These are phyloP conservation scores for Anolis sagrei DNA, from an alignment of 2,113 vertebrate genomes.

Conservation along the genomic window DNA sequence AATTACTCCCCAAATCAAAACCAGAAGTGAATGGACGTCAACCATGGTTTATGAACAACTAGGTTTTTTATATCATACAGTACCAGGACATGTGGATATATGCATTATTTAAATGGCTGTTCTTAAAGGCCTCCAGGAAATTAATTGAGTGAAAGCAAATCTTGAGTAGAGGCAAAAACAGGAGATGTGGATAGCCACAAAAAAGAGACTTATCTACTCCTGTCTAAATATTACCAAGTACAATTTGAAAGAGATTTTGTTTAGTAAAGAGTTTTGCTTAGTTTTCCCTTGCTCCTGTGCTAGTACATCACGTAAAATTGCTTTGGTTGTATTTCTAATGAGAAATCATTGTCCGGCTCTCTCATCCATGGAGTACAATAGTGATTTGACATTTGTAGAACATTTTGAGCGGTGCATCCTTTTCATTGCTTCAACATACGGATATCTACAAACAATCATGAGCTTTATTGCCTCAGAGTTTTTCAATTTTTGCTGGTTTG, in stretches of 20 bases:
- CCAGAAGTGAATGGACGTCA: no score
- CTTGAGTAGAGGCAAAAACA: no score
- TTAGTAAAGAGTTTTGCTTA: background rate
- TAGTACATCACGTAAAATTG: background rate
- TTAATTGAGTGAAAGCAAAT: no score
- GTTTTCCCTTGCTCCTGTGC: background rate
- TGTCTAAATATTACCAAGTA: background rate
- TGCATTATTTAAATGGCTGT: no score
- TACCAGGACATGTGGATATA: no score
- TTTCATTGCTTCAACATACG: background rate
- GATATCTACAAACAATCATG: constrained; percentile 5
- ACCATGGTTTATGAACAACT: no score
- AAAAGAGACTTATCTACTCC: no score
- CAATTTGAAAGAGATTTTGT: background rate
- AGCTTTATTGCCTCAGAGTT: background rate
- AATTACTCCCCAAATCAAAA: no score
- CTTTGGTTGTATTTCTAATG: background rate
- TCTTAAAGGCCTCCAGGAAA: no score
- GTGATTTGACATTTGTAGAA: background rate
- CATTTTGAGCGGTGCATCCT: background rate
- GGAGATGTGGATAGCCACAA: no score
- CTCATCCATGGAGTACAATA: background rate
- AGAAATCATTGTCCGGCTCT: background rate
- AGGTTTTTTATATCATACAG: no score
- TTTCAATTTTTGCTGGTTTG: background rate